Base-by-base conservation (phyloP, 1,140 invertebrate species). In the Zaprionus capensis region DNA sequence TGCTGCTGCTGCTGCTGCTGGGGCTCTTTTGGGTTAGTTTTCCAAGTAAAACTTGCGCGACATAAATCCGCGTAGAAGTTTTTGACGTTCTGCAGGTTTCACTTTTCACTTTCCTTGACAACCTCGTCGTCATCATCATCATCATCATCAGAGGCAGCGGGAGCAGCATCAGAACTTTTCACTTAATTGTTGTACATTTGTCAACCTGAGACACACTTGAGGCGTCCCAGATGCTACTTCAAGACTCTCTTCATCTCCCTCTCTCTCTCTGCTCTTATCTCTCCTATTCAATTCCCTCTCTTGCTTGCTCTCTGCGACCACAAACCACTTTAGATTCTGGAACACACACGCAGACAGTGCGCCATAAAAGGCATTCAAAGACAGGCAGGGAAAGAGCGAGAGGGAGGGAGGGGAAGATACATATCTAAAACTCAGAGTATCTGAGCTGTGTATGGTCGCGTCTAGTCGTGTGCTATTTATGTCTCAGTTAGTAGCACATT, bases 401-500 rank as follows among this genome's bases (percentile, higher is more conserved):
- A 3, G 5, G 31, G 2, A 34, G 6, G 0, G 28, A 2, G 31
- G 9, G 31, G 9, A 7, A 28, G 26, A 28, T 26, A 26, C 31
- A 2, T 57, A 49, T 31, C 34, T 68, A 28, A 34, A 34, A 22
- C 28, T 14, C 38, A 44, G 6, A 20, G 28, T 66, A 68, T 44
- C 56, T 74, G 49, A 51, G 65, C 20, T 61, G 38, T 65, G 44
- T 66, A 77, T 28, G 53, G n/a, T 24, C 51, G 58, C 71, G 72
- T 76, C 69, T 76, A 55, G 72, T 83, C 78, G 75, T 78, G 84
- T 85, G 81, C 85, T 88, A 88, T 88, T 88, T 88, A 82, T 88
- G 81, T 90, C 85, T 88, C 77, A 90, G 82, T 90, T 85, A 90
- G 81, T 80, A 75, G 85, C 81, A 85, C 85, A 88, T 88, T 88